Conservation (phyloP, 2,797 vertebrate genomes). For the Gorsachius magnificus region DNA sequence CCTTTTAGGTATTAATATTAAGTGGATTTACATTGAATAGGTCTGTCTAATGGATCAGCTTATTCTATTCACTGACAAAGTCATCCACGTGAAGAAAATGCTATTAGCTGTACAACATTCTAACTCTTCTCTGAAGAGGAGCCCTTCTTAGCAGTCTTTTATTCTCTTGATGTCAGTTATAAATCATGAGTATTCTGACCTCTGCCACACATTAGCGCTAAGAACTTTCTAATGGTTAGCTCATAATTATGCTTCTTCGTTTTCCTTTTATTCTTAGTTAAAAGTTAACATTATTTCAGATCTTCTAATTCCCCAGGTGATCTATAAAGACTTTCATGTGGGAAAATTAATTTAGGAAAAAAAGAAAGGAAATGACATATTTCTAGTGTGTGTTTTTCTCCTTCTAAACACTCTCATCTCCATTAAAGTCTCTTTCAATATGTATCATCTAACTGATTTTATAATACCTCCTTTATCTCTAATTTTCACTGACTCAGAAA, state of each 20-base stretch:
- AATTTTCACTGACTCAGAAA: neutral
- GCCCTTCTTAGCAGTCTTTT: neutral
- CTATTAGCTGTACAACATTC: conserved; percentile 13
- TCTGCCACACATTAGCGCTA: neutral
- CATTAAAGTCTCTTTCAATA: neutral
- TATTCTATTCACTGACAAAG: conserved; percentile 25
- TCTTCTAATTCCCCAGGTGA: neutral
- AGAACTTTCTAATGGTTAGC: neutral
- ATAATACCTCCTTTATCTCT: neutral
- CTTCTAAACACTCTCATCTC: neutral
- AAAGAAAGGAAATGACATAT: neutral
- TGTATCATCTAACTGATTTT: neutral
- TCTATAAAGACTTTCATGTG: neutral
- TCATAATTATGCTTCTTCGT: neutral
- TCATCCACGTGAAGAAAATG: conserved; percentile 10
- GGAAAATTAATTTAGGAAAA: neutral
- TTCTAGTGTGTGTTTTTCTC: neutral
- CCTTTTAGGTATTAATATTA: conserved; percentile 30
- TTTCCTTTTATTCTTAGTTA: neutral
- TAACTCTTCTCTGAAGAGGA: neutral
- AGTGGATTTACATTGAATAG: conserved; percentile 48
- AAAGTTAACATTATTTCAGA: conserved; percentile 11
- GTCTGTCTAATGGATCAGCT: conserved; percentile 23
- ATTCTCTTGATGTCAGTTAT: neutral
- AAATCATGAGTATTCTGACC: conserved; percentile 36